Conservation (phyloP, 2,888 invertebrate genomes). For the Salpingus planirostris region DNA sequence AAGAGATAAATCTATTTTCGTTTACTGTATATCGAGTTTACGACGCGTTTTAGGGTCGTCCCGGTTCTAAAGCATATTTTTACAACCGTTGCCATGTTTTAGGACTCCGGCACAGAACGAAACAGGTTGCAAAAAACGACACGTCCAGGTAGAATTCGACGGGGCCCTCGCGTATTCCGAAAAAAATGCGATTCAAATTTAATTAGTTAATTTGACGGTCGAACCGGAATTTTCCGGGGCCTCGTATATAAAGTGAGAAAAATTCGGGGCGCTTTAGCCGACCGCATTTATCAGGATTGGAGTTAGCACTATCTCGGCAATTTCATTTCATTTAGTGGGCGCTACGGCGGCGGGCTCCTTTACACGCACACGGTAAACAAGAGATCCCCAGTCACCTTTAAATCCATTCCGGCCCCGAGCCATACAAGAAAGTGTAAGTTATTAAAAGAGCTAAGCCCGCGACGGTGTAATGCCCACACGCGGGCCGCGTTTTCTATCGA, state of each 20-base stretch:
- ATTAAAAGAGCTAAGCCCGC: conserved; percentile 25
- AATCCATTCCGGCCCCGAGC: conserved; percentile 27
- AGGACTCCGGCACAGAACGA: too few species aligned
- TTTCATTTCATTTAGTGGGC: conserved; percentile 23
- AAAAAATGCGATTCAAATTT: too few species aligned
- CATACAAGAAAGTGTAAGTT: conserved; percentile 28
- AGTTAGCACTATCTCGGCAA: conserved; percentile 23
- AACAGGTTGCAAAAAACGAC: too few species aligned
- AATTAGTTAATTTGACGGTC: too few species aligned
- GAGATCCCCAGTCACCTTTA: conserved; percentile 29
- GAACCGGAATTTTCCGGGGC: conserved; percentile 1
- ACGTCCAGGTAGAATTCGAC: too few species aligned
- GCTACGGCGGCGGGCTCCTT: conserved; percentile 14
- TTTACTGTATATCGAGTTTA: conserved; percentile 1
- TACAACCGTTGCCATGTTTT: too few species aligned
- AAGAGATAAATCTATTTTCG: conserved; percentile 6
- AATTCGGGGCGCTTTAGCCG: conserved; percentile 1
- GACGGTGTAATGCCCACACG: conserved; percentile 4
- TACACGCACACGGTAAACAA: conserved; percentile 28
- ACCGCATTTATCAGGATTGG: conserved; percentile 6
- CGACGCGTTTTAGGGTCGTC: too few species aligned
- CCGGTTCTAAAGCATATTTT: too few species aligned
- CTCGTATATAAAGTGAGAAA: too few species aligned
- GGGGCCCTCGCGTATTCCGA: too few species aligned
- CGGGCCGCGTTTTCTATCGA: background rate